Percentiles rank a stretch among this genome's conserved stretches.
Conservation (phyloP, 2,113 vertebrate genomes). For the Oryzias javanicus region DNA sequence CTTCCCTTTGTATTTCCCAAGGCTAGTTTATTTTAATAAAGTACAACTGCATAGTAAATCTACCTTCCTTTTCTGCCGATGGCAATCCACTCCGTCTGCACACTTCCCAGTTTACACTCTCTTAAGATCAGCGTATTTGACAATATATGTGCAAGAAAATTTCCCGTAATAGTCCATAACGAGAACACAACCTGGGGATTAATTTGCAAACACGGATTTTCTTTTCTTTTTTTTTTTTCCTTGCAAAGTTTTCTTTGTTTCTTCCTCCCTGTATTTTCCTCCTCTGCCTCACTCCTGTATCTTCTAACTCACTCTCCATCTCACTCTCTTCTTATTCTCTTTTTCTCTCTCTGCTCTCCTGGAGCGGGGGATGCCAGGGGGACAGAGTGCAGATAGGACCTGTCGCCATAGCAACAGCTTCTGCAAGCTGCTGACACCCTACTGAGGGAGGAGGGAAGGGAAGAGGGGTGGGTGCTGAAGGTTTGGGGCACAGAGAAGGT, state of each 20-base stretch:
- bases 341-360: slow-evolving; percentile 54
- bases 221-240: slow-evolving; percentile 12
- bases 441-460: slow-evolving; percentile 59
- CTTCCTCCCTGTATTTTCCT: slow-evolving; percentile 6
- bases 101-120: slow-evolving; percentile 39
- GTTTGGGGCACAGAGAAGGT: slow-evolving; percentile 41
- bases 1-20: slow-evolving; percentile 44
- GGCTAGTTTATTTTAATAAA: slow-evolving; percentile 65
- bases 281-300: slow-evolving; percentile 22
- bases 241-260: background rate
- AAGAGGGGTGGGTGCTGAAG: slow-evolving; percentile 37
- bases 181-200: slow-evolving; percentile 28
- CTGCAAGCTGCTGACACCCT: slow-evolving; percentile 80
- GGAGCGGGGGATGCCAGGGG: slow-evolving; percentile 80
- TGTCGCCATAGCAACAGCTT: slow-evolving; percentile 83
- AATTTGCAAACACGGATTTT: slow-evolving; percentile 34
- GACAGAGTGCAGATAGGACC: slow-evolving; percentile 82
- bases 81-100: slow-evolving; percentile 23
- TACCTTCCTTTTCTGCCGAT: slow-evolving; percentile 44
- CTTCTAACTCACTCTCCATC: slow-evolving; percentile 26
- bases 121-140: slow-evolving; percentile 33
- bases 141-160: slow-evolving; percentile 23
- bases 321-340: slow-evolving; percentile 41
- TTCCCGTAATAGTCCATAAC: slow-evolving; percentile 41
- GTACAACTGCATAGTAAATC: slow-evolving; percentile 50